A percentile compares a stretch with the other conserved stretches of the same genome.
phyloP scores from a whole-genome alignment of 2,113 vertebrate genomes.

The Corynorhinus townsendii region DNA sequence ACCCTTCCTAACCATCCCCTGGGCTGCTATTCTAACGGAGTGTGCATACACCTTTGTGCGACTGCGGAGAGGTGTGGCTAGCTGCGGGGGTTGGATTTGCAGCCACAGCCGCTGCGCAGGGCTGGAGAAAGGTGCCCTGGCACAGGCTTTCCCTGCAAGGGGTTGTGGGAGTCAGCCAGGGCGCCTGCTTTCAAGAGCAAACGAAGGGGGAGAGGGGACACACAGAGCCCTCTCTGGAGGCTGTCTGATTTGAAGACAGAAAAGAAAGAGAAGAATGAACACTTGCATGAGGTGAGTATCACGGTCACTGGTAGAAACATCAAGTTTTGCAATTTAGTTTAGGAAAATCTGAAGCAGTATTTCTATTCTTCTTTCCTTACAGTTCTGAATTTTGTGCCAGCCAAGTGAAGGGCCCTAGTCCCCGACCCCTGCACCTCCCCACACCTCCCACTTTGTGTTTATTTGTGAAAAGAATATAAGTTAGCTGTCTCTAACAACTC shows the following conservation, averaged over 20 bases:
- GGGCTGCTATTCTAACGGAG: background rate
- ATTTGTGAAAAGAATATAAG: slow-evolving; percentile 57
- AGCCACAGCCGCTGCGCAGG: background rate
- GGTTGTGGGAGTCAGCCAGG: background rate
- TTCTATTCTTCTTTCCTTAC: slow-evolving; percentile 34
- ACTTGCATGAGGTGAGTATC: background rate
- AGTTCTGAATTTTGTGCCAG: slow-evolving; percentile 44
- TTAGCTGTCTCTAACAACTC: slow-evolving; percentile 46
- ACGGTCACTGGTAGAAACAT: slow-evolving; percentile 4
- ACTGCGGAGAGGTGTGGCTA: background rate
- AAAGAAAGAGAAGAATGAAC: slow-evolving; percentile 8
- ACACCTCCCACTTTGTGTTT: slow-evolving; percentile 50
- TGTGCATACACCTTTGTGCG: background rate
- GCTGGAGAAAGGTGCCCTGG: background rate
- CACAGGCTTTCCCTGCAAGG: background rate
- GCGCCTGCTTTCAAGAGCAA: background rate
- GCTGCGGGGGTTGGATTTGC: background rate
- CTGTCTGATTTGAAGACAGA: background rate
- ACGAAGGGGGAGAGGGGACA: background rate
- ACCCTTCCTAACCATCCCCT: background rate
- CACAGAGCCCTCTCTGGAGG: background rate
- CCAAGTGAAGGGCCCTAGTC: slow-evolving; percentile 38
- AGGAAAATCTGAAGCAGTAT: slow-evolving; percentile 47
- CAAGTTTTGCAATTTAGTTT: slow-evolving; percentile 9
- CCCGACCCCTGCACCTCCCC: background rate